Percentiles rank a stretch among this genome's conserved stretches.
Conservation (phyloP, 2,888 invertebrate species). For the Melipona bicolor region DNA sequence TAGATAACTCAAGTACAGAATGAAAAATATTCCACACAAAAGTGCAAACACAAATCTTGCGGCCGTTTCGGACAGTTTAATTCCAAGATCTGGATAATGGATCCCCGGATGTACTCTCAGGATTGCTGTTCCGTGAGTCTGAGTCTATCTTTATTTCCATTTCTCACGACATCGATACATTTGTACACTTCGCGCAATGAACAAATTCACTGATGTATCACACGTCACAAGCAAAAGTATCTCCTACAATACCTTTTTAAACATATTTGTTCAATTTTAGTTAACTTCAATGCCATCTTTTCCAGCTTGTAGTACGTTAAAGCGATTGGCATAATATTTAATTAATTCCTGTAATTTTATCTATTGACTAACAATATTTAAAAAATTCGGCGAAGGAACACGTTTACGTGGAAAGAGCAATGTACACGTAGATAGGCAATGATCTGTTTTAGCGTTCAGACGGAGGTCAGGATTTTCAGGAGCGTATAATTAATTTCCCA, state of each 20-base stretch:
- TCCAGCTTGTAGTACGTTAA: background rate
- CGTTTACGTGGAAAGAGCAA: background rate
- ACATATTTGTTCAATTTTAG: background rate
- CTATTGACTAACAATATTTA: background rate
- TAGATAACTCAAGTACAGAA: background rate
- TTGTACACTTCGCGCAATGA: background rate
- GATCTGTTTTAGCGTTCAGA: conserved; percentile 60
- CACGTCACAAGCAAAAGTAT: background rate
- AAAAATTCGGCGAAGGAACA: background rate
- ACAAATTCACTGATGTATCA: background rate
- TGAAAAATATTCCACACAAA: conserved; percentile 22
- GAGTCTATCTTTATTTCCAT: conserved; percentile 65
- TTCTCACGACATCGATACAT: conserved; percentile 63
- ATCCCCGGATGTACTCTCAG: conserved; percentile 82
- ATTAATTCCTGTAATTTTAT: background rate
- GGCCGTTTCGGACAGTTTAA: conserved; percentile 79
- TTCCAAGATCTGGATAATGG: conserved; percentile 81
- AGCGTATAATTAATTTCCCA: conserved; percentile 84
- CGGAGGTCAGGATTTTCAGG: conserved; percentile 79
- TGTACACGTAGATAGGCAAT: conserved; percentile 28
- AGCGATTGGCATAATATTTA: background rate
- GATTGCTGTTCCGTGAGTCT: conserved; percentile 80
- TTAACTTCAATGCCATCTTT: background rate
- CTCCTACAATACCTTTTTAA: background rate
- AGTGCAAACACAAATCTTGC: conserved; percentile 80